Base-by-base conservation (phyloP, 64 coral and sea anemone species). In the Montipora capricornis region DNA sequence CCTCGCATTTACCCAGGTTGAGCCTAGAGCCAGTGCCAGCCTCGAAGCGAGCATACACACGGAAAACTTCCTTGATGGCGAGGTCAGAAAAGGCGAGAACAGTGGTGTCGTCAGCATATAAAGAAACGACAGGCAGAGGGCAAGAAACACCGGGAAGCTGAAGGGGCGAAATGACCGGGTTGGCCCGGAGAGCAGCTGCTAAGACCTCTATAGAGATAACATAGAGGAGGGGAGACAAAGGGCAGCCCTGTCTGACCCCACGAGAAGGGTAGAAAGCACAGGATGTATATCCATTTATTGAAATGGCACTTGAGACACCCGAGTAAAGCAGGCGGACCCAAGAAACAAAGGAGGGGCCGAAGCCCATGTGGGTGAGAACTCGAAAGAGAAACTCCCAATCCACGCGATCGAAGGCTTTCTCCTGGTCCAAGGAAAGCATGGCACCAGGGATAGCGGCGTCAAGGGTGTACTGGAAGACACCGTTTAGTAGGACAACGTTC, bases 401-500 rank as follows among this genome's bases (percentile, higher is more conserved):
- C 0, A 64, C 4, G 6, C 53, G 53, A 57, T 57, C 53, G 53
- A 57, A 11, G 3, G 53, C 53, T 0, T 57, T 57, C 53, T 57
- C 53, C 53, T 57, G 53, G 53, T 57, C 53, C 6, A 57, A 57
- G 11, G 6, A 85, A 13, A 57, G 1, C 6, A 57, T 8, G 53
- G 53, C 53, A 3, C 53, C 53, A 3, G 2, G 53, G 11, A 57
- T 11, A 11, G 53, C 3, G 6, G 11, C 11, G 6, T 57, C 53
- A 57, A 57, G 53, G 11, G 53, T 8, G 11, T 57, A 57, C 53
- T 57, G 53, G 11, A 57, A 57, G 53, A 57, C 53, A 60, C 57
- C 75, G 11, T 55, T 44, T 11, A 93, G 4, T 0, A 94, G 66
- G 15, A 50, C 12, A 1, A 84, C 53, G 12, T 95, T 95, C 11